Percentiles rank a stretch among this genome's conserved stretches.
Evolutionary conservation across 1,140 invertebrate genomes (phyloP).

Genomic region (Zaprionus capensis): DNA sequence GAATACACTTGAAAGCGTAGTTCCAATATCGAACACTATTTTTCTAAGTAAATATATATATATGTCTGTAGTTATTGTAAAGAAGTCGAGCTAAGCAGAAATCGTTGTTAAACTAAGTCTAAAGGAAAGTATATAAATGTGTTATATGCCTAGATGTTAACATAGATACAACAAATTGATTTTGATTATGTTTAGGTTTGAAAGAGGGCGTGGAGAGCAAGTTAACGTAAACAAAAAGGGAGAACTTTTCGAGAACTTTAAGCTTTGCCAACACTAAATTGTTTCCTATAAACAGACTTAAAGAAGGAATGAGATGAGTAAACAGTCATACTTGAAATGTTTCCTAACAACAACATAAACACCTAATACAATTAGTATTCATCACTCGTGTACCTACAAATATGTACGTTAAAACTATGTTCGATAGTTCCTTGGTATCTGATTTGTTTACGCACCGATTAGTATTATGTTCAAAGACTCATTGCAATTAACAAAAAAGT

Average conservation of each 20-base stretch:
- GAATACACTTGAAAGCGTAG: conserved; percentile 22
- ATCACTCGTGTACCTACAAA: conserved; percentile 25
- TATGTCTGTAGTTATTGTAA: conserved; percentile 17
- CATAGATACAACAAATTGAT: conserved; percentile 32
- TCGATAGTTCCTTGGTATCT: conserved; percentile 41
- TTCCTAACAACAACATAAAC: conserved; percentile 33
- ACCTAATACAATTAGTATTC: conserved; percentile 24
- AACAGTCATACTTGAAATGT: conserved; percentile 9
- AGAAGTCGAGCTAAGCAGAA: conserved; percentile 46
- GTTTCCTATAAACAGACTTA: conserved; percentile 31
- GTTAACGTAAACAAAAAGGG: neutral
- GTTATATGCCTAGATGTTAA: conserved; percentile 38
- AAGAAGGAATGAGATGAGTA: neutral
- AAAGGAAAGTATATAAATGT: conserved; percentile 22
- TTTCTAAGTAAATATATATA: conserved; percentile 67
- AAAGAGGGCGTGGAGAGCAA: neutral
- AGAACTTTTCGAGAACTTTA: neutral
- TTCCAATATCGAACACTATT: conserved; percentile 65
- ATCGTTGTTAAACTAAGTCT: conserved; percentile 28
- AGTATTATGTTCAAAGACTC: conserved; percentile 48
- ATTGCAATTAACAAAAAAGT: conserved; percentile 51
- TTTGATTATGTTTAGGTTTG: conserved; percentile 39
- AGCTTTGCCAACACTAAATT: conserved; percentile 5
- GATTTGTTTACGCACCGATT: conserved; percentile 17
- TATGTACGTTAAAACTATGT: conserved; percentile 18